A percentile compares a stretch with the other conserved stretches of the same genome.
Evolutionary conservation across 1,140 invertebrate genomes (phyloP).

Genomic region (Ips typographus): DNA sequence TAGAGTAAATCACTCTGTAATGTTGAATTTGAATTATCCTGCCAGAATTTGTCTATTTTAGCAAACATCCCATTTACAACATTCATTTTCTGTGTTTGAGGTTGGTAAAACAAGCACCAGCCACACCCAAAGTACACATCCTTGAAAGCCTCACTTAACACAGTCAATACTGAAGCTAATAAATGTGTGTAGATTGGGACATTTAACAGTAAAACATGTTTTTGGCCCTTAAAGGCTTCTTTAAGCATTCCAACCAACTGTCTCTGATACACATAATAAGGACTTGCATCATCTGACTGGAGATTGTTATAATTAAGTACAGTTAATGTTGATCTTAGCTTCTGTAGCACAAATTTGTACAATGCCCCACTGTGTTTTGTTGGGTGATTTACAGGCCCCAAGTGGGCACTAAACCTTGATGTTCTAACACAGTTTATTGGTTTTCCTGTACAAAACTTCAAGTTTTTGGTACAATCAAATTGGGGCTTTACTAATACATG

Average conservation of each 20-base stretch:
- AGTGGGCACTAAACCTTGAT: slow-evolving; percentile 36
- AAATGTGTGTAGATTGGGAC: slow-evolving; percentile 46
- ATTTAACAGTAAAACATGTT: slow-evolving; percentile 42
- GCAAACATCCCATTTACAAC: slow-evolving; percentile 20
- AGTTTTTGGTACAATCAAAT: too few species aligned
- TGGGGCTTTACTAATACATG: neutral
- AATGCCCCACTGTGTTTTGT: slow-evolving; percentile 17
- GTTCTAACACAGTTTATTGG: slow-evolving; percentile 26
- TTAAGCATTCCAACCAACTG: slow-evolving; percentile 34
- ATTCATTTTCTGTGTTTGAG: neutral
- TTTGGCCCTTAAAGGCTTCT: slow-evolving; percentile 17
- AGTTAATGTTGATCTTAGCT: slow-evolving; percentile 34
- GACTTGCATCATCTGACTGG: slow-evolving; percentile 24
- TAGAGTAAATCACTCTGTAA: slow-evolving; percentile 22
- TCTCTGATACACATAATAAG: slow-evolving; percentile 38
- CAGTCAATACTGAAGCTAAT: slow-evolving; percentile 41
- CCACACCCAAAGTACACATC: slow-evolving; percentile 34
- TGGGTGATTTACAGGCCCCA: slow-evolving; percentile 22
- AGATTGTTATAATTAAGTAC: too few species aligned
- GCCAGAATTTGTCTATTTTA: slow-evolving; percentile 19
- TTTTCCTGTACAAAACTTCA: slow-evolving; percentile 25
- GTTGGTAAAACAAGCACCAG: slow-evolving; percentile 34
- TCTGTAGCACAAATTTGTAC: slow-evolving; percentile 29
- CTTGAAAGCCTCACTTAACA: slow-evolving; percentile 38
- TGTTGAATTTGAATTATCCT: neutral